Percentiles rank a stretch among this genome's conserved stretches.
These are phyloP conservation scores for Ectobius pallidus DNA, from an alignment of 2,888 invertebrate genomes.

Conservation along the genomic window DNA sequence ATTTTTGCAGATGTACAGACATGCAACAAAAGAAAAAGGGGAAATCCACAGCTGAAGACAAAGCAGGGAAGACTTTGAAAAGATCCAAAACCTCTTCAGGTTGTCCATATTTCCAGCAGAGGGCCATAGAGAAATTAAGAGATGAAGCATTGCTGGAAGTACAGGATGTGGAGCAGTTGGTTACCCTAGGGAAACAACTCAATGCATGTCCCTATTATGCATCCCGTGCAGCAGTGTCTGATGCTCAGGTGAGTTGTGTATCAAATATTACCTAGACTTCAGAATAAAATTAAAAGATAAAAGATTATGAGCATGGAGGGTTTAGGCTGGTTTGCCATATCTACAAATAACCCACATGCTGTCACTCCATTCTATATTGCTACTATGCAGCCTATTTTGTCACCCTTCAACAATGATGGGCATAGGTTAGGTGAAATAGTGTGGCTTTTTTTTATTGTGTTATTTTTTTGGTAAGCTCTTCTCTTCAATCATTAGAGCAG, in stretches of 20 bases:
- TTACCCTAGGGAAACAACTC: conserved; percentile 67
- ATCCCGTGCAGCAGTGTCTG: conserved; percentile 76
- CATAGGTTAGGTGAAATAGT: no score
- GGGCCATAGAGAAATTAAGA: conserved; percentile 66
- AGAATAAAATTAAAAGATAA: no score
- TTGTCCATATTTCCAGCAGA: conserved; percentile 73
- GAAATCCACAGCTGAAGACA: conserved; percentile 61
- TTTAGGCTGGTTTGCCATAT: no score
- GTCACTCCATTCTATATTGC: no score
- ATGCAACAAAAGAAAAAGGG: conserved; percentile 71
- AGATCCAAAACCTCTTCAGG: conserved; percentile 60
- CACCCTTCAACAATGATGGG: no score
- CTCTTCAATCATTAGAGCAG: no score
- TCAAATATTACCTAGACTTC: no score
- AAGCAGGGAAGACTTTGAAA: conserved; percentile 68
- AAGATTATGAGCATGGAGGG: no score
- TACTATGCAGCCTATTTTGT: no score
- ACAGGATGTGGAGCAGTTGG: conserved; percentile 87
- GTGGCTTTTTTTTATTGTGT: no score
- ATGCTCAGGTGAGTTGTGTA: conserved; percentile 76
- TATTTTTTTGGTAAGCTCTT: no score
- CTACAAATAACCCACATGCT: no score
- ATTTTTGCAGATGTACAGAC: conserved; percentile 71
- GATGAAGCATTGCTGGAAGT: conserved; percentile 72
- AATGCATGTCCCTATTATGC: conserved; percentile 96